Evolutionary conservation across 2,113 vertebrate species (phyloP).

Genomic region (Semnornis frantzii): DNA sequence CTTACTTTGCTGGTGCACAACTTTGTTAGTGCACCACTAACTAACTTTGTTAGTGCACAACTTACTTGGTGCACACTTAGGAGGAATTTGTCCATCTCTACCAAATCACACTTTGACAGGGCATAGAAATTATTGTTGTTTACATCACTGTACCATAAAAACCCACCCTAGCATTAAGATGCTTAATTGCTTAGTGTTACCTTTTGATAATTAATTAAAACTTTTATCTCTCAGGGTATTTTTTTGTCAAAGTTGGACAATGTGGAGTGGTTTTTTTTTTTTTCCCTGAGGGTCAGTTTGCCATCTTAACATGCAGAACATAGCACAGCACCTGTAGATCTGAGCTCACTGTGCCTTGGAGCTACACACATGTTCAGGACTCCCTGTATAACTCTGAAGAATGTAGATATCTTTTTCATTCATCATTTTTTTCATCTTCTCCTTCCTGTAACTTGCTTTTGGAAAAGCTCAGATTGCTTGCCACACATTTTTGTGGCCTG

Average conservation of each 20-base stretch:
- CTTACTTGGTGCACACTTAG: neutral
- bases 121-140: neutral
- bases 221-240: conserved; percentile 12
- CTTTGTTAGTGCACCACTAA: too few relatives aligned
- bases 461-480: neutral
- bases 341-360: neutral
- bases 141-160: neutral
- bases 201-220: conserved; percentile 57
- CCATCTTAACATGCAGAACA: neutral
- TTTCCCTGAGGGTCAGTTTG: neutral
- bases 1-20: too few relatives aligned
- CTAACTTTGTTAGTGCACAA: too few relatives aligned
- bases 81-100: conserved; percentile 17
- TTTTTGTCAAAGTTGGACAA: neutral
- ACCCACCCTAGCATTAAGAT: neutral
- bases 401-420: neutral
- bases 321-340: neutral
- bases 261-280: neutral
- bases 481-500: neutral
- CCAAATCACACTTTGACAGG: neutral
- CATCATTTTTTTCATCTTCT: neutral
- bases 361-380: neutral
- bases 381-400: neutral
- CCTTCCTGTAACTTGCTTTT: neutral
- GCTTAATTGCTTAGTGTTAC: conserved; percentile 38